A percentile compares a stretch with the other conserved stretches of the same genome.
These are phyloP conservation scores for Ostrea edulis DNA, from an alignment of 1,140 invertebrate genomes.

Conservation along the genomic window DNA sequence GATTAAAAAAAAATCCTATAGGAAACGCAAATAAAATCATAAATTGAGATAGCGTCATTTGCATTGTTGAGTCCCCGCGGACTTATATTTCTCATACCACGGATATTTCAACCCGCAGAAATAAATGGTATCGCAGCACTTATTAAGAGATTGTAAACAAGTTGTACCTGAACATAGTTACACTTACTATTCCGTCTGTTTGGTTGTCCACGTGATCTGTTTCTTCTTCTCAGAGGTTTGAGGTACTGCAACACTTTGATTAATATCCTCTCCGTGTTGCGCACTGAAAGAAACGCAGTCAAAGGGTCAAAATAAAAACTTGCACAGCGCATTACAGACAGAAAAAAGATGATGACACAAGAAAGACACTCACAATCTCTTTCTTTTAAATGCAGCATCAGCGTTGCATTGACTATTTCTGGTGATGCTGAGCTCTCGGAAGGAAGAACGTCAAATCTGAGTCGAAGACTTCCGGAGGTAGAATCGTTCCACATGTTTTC, in stretches of 20 bases:
- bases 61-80: too few species aligned
- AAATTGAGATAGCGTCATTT: too few species aligned
- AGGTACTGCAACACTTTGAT: conserved; percentile 5
- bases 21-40: too few species aligned
- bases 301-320: background rate
- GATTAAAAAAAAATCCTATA: too few species aligned
- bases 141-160: too few species aligned
- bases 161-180: too few species aligned
- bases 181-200: background rate
- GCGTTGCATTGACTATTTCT: background rate
- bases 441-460: background rate
- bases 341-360: background rate
- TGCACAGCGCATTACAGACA: background rate
- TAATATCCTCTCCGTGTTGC: background rate
- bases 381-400: conserved; percentile 16
- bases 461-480: background rate
- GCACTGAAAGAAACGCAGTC: background rate
- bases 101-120: too few species aligned
- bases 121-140: too few species aligned
- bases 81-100: too few species aligned
- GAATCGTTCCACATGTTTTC: conserved; percentile 9
- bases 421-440: background rate
- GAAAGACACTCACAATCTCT: background rate
- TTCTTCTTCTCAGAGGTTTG: background rate
- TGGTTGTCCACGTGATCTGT: background rate